These are phyloP conservation scores for Arge pagana DNA, from an alignment of 2,888 invertebrate genomes.

Conservation along the genomic window DNA sequence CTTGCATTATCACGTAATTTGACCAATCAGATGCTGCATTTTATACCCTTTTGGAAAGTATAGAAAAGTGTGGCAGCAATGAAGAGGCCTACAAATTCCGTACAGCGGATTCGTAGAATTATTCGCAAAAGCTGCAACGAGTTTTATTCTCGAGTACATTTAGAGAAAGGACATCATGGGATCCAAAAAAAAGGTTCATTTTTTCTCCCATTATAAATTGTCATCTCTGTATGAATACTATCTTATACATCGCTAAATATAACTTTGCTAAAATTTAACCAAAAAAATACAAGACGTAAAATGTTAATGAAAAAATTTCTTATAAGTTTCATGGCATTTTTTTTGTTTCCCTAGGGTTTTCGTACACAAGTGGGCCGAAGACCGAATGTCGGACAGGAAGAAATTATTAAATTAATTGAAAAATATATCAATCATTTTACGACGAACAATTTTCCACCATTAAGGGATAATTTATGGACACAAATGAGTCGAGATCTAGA, in stretches of 20 bases:
- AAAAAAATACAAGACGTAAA: not conserved
- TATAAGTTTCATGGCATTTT: not conserved
- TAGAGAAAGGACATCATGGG: too few species aligned
- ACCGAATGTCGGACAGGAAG: constrained; percentile 3
- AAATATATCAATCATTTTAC: constrained; percentile 24
- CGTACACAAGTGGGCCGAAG: constrained; percentile 1
- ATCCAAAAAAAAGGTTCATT: constrained; percentile 4
- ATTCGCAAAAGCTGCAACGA: too few species aligned
- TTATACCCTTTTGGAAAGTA: too few species aligned
- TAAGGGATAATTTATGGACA: constrained; percentile 21
- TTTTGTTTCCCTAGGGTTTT: not conserved
- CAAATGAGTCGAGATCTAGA: constrained; percentile 26
- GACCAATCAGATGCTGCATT: too few species aligned
- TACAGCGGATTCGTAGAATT: too few species aligned
- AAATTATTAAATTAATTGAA: constrained; percentile 10
- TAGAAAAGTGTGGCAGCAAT: too few species aligned
- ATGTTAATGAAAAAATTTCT: not conserved
- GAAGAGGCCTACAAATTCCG: too few species aligned
- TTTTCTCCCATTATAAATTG: not conserved
- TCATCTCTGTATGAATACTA: not conserved
- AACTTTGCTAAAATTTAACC: not conserved
- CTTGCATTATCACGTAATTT: too few species aligned
- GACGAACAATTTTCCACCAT: constrained; percentile 24
- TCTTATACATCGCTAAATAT: not conserved
- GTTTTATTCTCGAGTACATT: too few species aligned